Percentiles rank a stretch among this genome's conserved stretches.
Conservation (phyloP, 2,888 invertebrate species). For the Caradrina clavipalpis region DNA sequence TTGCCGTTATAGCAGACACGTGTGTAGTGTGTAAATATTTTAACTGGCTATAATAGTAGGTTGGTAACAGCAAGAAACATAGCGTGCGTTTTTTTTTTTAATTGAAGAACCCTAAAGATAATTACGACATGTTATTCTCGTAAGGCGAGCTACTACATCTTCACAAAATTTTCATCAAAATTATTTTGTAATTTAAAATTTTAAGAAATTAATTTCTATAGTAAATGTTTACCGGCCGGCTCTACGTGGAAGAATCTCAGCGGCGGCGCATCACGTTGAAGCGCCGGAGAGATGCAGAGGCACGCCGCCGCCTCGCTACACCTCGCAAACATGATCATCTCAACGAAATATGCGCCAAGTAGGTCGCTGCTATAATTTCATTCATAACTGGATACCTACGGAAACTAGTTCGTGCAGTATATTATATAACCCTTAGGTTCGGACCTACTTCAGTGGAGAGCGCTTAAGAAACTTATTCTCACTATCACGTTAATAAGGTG, state of each 20-base stretch:
- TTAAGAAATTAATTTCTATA: neutral
- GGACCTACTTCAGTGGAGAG: constrained; percentile 67
- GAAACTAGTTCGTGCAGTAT: constrained; percentile 74
- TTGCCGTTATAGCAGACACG: neutral
- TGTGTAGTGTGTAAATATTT: too few relatives aligned
- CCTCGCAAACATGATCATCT: constrained; percentile 57
- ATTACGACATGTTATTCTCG: neutral
- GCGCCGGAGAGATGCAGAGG: constrained; percentile 43
- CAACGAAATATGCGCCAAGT: constrained; percentile 55
- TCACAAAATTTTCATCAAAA: neutral
- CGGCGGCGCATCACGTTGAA: constrained; percentile 44
- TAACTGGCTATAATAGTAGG: too few relatives aligned
- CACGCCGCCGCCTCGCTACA: constrained; percentile 40
- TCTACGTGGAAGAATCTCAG: constrained; percentile 23
- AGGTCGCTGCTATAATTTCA: constrained; percentile 71
- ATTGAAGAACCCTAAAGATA: too few relatives aligned
- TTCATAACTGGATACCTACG: constrained; percentile 64
- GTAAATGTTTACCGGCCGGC: constrained; percentile 3
- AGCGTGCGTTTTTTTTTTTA: too few relatives aligned
- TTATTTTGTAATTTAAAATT: neutral
- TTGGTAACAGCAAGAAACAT: neutral
- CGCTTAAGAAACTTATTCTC: constrained; percentile 67
- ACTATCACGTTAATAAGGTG: constrained; percentile 27
- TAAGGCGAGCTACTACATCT: neutral
- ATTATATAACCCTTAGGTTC: constrained; percentile 57